Conservation (phyloP, 2,888 invertebrate species). For the Eupithecia centaureata region DNA sequence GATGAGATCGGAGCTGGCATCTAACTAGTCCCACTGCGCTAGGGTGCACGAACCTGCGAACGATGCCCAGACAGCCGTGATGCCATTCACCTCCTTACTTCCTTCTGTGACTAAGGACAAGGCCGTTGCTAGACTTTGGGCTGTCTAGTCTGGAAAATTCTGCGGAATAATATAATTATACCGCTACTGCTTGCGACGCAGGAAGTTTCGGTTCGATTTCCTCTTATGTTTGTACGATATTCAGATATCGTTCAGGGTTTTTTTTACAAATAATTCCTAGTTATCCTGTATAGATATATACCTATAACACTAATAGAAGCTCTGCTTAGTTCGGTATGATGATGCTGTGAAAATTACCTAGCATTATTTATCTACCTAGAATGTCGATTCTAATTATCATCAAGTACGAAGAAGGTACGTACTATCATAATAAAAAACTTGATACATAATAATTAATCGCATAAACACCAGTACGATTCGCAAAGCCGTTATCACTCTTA, state of each 20-base stretch:
- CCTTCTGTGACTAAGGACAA: constrained; percentile 49
- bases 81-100: constrained; percentile 56
- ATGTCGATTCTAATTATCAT: too few species aligned
- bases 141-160: constrained; percentile 4
- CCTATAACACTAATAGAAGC: too few species aligned
- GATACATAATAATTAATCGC: neutral
- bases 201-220: too few species aligned
- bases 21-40: constrained; percentile 36
- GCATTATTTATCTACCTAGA: too few species aligned
- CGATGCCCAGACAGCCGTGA: constrained; percentile 45
- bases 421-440: neutral
- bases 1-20: constrained; percentile 21
- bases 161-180: neutral
- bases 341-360: too few species aligned
- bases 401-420: too few species aligned
- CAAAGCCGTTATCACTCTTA: neutral
- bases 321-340: too few species aligned
- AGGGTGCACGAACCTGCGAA: constrained; percentile 40
- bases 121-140: constrained; percentile 30
- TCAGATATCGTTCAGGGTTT: too few species aligned
- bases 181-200: too few species aligned
- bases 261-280: too few species aligned
- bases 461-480: neutral
- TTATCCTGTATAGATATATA: too few species aligned
- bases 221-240: too few species aligned